Conservation (phyloP, 2,113 vertebrate genomes). For the Merops nubicus region DNA sequence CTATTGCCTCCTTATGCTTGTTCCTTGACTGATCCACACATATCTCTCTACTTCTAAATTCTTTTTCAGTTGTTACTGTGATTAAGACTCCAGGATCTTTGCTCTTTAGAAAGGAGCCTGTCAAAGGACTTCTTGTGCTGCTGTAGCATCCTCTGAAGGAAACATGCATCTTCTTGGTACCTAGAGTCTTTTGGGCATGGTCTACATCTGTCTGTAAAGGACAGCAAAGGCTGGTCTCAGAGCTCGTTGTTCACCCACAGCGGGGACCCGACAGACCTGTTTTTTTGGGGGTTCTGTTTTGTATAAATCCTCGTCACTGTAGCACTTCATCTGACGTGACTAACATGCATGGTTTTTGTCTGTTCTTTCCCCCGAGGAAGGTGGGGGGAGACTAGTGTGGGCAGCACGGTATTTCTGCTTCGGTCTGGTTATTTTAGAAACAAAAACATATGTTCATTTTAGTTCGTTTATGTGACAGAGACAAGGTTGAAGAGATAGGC, state of each 20-base stretch:
- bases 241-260: neutral
- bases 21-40: neutral
- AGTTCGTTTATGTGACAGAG: constrained; percentile 42
- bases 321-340: constrained; percentile 48
- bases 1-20: neutral
- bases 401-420: constrained; percentile 18
- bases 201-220: neutral
- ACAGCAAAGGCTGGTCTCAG: neutral
- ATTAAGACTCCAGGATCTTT: neutral
- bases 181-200: accelerated
- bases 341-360: constrained; percentile 45
- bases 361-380: constrained; percentile 27
- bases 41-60: neutral
- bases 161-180: neutral
- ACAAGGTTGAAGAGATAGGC: constrained; percentile 43
- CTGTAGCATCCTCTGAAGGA: neutral
- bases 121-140: neutral
- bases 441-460: constrained; percentile 62
- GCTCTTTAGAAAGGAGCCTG: neutral
- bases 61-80: neutral
- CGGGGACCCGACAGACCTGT: neutral
- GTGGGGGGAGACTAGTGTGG: constrained; percentile 13
- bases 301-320: neutral
- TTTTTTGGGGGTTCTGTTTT: neutral
- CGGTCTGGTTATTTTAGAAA: constrained; percentile 48